Evolutionary conservation across 1,140 invertebrate genomes (phyloP).

Genomic region (Anthonomus grandis): DNA sequence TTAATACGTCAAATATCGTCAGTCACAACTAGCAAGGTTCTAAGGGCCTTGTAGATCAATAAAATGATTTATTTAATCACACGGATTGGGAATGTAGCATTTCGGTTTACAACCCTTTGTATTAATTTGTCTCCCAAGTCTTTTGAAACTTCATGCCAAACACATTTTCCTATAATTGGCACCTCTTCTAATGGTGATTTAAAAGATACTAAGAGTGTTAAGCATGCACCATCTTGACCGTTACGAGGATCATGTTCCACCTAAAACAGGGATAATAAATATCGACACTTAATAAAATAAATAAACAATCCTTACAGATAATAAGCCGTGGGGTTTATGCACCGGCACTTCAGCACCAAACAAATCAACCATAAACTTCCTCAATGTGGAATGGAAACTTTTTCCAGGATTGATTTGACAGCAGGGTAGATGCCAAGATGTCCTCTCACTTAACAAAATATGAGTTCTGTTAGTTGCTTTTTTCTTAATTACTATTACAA

Average conservation of each 20-base stretch:
- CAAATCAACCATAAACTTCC: conserved; percentile 87
- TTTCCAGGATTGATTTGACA: conserved; percentile 85
- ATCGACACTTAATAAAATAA: background rate
- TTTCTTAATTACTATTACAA: conserved; percentile 78
- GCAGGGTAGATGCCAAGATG: conserved; percentile 75
- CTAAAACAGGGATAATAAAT: conserved; percentile 26
- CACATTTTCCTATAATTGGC: conserved; percentile 79
- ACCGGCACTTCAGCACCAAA: conserved; percentile 82
- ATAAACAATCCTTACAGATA: conserved; percentile 53
- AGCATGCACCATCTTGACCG: conserved; percentile 73
- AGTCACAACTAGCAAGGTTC: no score
- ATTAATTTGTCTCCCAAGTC: conserved; percentile 68
- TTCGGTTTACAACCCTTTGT: conserved; percentile 62
- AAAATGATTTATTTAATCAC: conserved; percentile 49
- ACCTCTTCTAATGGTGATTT: conserved; percentile 80
- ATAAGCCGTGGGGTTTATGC: conserved; percentile 79
- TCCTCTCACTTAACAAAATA: conserved; percentile 80
- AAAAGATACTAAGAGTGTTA: conserved; percentile 83
- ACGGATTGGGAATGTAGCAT: conserved; percentile 75
- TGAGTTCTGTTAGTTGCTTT: conserved; percentile 80
- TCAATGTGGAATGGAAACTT: conserved; percentile 81
- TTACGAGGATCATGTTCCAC: conserved; percentile 54
- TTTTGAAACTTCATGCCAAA: conserved; percentile 77
- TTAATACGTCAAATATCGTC: no score
- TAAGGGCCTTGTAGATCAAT: no score